Base-by-base conservation (phyloP, 2,888 invertebrate species). In the Platerodrilus igneus region DNA sequence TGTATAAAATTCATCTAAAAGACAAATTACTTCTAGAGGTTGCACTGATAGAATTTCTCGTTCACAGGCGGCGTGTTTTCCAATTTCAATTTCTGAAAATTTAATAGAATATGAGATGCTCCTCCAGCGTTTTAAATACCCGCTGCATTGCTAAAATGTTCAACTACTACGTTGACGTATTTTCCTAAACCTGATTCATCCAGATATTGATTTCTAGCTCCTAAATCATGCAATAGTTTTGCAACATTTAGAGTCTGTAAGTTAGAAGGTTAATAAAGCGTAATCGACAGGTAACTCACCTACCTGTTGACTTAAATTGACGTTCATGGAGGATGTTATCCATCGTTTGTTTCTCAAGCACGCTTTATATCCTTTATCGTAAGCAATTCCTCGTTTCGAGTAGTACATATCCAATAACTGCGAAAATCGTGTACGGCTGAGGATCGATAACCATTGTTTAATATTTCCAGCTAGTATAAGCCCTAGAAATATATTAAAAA, bases 321-420 rank as follows among this genome's bases (percentile, higher is more conserved):
- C 53, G 9, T 59, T 63, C 20, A 68, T 63, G 20, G 74, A 60
- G 21, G 75, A 51, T 16, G 63, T 64, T 11, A 62, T 59, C 52
- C 76, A 74, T 23, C 73, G 64, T 1, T 62, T 54, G 15, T 69
- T 69, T 37, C 81, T 67, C 45, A 76, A 72, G 49, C 79, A 79
- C 2, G 78, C 79, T 54, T 70, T 73, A n/a, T 78, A 69, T 18
- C 64, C 64, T 0, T 68, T 61, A 14, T 79, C 71, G 51, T 77
- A 78, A 1, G 75, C 72, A 1, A 78, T 67, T 1, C 81, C 81
- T 39, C 73, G 71, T 46, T 75, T 67, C 0, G 81, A 80, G 55
- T 82, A 83, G 59, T 81, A 83, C 79, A 80, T 79, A 44, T 81
- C 78, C 25, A 82, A 61, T 8, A 81, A 58, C 66, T 81, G 80